Base-by-base conservation (phyloP, 1,140 invertebrate genomes). In the Cheumatopsyche charites region DNA sequence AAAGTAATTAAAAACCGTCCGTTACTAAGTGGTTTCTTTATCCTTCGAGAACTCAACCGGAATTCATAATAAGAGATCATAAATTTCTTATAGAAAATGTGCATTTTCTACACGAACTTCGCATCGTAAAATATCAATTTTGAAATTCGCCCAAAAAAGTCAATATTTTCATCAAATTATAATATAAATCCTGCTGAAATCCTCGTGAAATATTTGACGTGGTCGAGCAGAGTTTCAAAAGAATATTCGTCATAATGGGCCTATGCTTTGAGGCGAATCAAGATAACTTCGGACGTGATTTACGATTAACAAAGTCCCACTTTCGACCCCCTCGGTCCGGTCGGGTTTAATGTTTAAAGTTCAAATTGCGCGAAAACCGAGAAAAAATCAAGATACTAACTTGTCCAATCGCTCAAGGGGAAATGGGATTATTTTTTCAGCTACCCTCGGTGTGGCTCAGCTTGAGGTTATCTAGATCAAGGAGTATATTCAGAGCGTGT, bases 261-360 rank as follows among this genome's bases (percentile, higher is more conserved):
- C 17, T 15, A 61, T 26, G 36, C 41, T 65, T 25, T 65, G n/a
- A 65, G 29, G 36, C n/a, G 29, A 42, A 65, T 42, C 62, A 65
- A 65, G 55, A 65, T 65, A 65, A 65, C 15, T 65, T 65, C n/a
- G 29, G 29, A 65, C 3, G 29, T 65, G 62, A 65, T 65, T 65
- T 65, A 65, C 29, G 62, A 65, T 65, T 42, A 65, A 42, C 62
- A 65, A 42, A 65, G 62, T 36, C 26, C 29, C 62, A 21, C 26
- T 43, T 65, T 65, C 29, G n/a, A n/a, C n/a, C n/a, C 11, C 11
- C 25, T n/a, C 29, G 26, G 36, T 42, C 17, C 62, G 36, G 62
- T 42, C 29, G 62, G 62, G 12, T 65, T 65, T 65, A 65, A 65
- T 65, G 62, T 43, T 42, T 65, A 21, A 65, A 65, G 62, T 65